Percentiles rank a stretch among this genome's conserved stretches.
Conservation (phyloP, 1,140 invertebrate species). For the Pseudoatta argentina region DNA sequence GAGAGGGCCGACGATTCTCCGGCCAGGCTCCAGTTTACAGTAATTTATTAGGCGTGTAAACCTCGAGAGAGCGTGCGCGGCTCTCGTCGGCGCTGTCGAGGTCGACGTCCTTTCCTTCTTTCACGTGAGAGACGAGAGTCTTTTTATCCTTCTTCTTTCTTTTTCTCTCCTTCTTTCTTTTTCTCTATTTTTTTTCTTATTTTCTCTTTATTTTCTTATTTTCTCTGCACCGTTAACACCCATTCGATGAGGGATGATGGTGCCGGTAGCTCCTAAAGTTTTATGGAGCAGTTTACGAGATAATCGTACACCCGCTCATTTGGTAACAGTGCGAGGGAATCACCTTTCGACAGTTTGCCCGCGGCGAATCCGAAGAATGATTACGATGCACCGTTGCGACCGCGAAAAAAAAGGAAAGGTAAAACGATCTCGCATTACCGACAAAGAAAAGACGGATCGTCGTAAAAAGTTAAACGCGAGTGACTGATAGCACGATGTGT, state of each 20-base stretch:
- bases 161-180: not conserved
- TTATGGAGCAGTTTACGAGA: slow-evolving; percentile 56
- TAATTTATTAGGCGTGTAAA: slow-evolving; percentile 84
- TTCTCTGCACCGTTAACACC: slow-evolving; percentile 21
- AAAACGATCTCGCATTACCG: slow-evolving; percentile 12
- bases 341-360: slow-evolving; percentile 36
- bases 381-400: slow-evolving; percentile 26
- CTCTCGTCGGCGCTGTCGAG: slow-evolving; percentile 42
- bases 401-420: slow-evolving; percentile 10
- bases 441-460: not conserved
- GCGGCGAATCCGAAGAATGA: slow-evolving; percentile 20
- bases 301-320: slow-evolving; percentile 47
- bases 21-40: slow-evolving; percentile 81
- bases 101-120: slow-evolving; percentile 78
- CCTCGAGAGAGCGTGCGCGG: slow-evolving; percentile 59
- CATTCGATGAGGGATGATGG: slow-evolving; percentile 16
- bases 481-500: slow-evolving; percentile 34
- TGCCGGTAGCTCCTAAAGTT: slow-evolving; percentile 48
- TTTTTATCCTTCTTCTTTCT: slow-evolving; percentile 56
- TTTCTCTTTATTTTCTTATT: not conserved
- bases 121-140: slow-evolving; percentile 60
- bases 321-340: not conserved
- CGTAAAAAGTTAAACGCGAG: slow-evolving; percentile 45
- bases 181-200: not conserved
- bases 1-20: slow-evolving; percentile 42